Base-by-base conservation (phyloP, 2,888 invertebrate species). In the Steromphala cineraria region DNA sequence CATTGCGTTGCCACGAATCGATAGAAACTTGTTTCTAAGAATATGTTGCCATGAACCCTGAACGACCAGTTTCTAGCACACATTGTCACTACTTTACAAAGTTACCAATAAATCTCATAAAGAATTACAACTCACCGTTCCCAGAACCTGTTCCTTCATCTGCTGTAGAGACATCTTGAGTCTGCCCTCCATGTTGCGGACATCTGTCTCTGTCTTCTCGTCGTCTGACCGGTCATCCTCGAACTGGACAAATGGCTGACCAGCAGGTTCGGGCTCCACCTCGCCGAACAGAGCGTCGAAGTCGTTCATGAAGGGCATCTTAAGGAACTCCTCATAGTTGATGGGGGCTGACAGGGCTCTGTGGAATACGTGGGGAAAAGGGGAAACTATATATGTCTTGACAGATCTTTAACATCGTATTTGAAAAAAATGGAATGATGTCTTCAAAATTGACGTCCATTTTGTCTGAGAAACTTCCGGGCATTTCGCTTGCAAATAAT, bases 121-220 rank as follows among this genome's bases (percentile, higher is more conserved):
- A n/a, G n/a, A n/a, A n/a, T n/a, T n/a, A n/a, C n/a, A n/a, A n/a
- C 90, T 89, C 77, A 93, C 93, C 56, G 88, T 86, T 80, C 91
- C 90, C 10, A 93, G 81, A 2, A 91, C 84, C 24, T 89, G 87
- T 84, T 92, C 93, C 81, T 93, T 93, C 83, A 93, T 87, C 81
- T 92, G 90, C 77, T 93, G 92, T 10, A 92, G 82, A 5, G 92
- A 87, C 92, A 93, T 91, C 80, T 92, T 90, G 21, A 93, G 89
- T 53, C 91, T 88, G 3, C 92, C 92, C 83, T 93, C 93, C 84
- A 93, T 86, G 67, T 92, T 89, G 67, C 88, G 88, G 46, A 93
- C 87, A 80, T 93, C 93, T 5, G 89, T 89, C 82, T 92, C 92
- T 40, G 92, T 93, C 85, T 92, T 92, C 71, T 89, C 89, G 53